A percentile compares a stretch with the other conserved stretches of the same genome.
These are phyloP conservation scores for Formica aserva DNA, from an alignment of 2,888 invertebrate genomes.

Conservation along the genomic window DNA sequence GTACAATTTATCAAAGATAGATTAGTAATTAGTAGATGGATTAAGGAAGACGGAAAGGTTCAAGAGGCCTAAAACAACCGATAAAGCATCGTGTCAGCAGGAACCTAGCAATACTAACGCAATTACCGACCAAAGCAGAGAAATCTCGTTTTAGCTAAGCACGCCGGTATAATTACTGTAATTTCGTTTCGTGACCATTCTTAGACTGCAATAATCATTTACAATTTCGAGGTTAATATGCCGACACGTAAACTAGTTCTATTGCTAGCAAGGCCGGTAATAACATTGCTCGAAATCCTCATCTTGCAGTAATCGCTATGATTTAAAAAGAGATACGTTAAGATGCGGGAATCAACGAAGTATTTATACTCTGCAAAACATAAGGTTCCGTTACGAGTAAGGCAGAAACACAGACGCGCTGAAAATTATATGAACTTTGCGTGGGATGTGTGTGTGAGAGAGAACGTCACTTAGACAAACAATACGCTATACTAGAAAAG, in stretches of 20 bases:
- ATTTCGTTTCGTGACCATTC: constrained; percentile 73
- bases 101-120: constrained; percentile 67
- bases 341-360: constrained; percentile 6
- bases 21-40: constrained; percentile 59
- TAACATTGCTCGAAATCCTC: constrained; percentile 31
- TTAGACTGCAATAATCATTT: constrained; percentile 66
- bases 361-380: constrained; percentile 33
- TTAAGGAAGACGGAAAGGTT: constrained; percentile 53
- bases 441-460: background rate
- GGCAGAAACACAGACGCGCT: background rate
- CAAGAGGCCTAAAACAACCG: constrained; percentile 39
- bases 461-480: constrained; percentile 1
- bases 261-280: constrained; percentile 11
- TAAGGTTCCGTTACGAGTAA: constrained; percentile 24
- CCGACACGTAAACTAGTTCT: constrained; percentile 41
- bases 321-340: background rate
- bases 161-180: constrained; percentile 74
- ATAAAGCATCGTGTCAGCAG: constrained; percentile 66
- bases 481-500: background rate
- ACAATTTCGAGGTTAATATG: constrained; percentile 55
- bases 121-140: constrained; percentile 68
- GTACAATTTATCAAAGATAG: constrained; percentile 57
- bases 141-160: constrained; percentile 72
- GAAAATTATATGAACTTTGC: constrained; percentile 25
- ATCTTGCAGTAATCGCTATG: constrained; percentile 13